phyloP scores from a whole-genome alignment of 2,888 invertebrate species.

The Noctua fimbriata region DNA sequence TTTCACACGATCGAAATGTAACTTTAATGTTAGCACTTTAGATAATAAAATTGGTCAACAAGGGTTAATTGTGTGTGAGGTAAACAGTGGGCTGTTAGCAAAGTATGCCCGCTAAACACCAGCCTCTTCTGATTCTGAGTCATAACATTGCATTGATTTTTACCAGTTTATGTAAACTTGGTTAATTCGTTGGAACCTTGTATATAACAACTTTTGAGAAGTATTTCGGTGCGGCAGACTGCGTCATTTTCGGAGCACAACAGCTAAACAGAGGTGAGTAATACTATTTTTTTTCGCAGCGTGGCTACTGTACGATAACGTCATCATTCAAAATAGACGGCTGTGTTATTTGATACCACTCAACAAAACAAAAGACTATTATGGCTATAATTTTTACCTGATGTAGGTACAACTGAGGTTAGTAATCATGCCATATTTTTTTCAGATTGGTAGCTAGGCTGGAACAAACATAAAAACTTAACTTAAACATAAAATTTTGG shows the following conservation, averaged over 20 bases:
- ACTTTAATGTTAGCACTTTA: accelerated
- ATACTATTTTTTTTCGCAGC: background rate
- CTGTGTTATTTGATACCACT: background rate
- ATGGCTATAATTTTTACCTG: background rate
- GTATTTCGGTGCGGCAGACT: background rate
- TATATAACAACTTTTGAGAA: background rate
- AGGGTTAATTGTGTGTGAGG: background rate
- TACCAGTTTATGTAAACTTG: background rate
- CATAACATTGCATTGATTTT: background rate
- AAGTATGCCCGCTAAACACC: background rate
- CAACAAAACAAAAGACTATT: background rate
- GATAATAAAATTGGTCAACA: background rate
- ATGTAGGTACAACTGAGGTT: background rate
- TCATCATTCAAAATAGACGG: background rate
- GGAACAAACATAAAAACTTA: background rate
- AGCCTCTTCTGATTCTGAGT: background rate
- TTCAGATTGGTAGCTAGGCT: background rate
- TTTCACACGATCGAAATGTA: background rate
- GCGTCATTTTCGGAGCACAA: background rate
- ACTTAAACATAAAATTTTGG: background rate
- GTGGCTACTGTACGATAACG: background rate
- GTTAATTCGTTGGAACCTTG: background rate
- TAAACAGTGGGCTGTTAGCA: background rate
- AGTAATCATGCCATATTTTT: background rate
- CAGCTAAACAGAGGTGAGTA: background rate